Percentiles rank a stretch among this genome's conserved stretches.
Evolutionary conservation across 2,113 vertebrate species (phyloP).

Genomic region (Piprites chloris): DNA sequence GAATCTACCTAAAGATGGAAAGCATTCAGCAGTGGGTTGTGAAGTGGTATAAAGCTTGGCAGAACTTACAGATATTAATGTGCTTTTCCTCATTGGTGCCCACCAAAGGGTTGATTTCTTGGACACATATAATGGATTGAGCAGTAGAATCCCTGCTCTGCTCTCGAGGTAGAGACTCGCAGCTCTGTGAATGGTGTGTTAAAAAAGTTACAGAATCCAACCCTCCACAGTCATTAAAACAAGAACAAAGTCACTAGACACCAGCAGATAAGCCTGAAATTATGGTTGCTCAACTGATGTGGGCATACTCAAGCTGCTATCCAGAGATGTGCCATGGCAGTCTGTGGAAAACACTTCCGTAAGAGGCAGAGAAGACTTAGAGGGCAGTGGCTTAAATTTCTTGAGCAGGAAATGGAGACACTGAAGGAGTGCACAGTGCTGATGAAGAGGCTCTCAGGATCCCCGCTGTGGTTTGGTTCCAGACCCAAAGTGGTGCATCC

Average conservation of each 20-base stretch:
- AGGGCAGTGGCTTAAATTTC: neutral
- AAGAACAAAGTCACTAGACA: neutral
- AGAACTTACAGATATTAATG: neutral
- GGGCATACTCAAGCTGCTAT: neutral
- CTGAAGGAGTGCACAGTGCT: fast-evolving
- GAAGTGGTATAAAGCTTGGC: neutral
- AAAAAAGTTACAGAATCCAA: neutral
- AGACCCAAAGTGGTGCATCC: neutral
- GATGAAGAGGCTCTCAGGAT: neutral
- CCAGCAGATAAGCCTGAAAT: neutral
- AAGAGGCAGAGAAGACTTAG: neutral
- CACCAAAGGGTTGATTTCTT: neutral
- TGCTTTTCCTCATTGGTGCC: neutral
- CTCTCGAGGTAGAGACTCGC: neutral
- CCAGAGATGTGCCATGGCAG: neutral
- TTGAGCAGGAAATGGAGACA: neutral
- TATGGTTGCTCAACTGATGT: too few relatives aligned
- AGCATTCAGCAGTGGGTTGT: neutral
- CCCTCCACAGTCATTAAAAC: neutral
- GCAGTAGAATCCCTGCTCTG: neutral
- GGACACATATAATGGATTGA: neutral
- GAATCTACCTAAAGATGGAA: neutral
- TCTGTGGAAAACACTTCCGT: neutral
- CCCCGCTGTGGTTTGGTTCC: neutral
- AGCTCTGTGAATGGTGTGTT: fast-evolving